Evolutionary conservation across 2,113 vertebrate genomes (phyloP), one percentile per base, ranked within the genome.

Genomic region (Brachyistius frenatus): DNA sequence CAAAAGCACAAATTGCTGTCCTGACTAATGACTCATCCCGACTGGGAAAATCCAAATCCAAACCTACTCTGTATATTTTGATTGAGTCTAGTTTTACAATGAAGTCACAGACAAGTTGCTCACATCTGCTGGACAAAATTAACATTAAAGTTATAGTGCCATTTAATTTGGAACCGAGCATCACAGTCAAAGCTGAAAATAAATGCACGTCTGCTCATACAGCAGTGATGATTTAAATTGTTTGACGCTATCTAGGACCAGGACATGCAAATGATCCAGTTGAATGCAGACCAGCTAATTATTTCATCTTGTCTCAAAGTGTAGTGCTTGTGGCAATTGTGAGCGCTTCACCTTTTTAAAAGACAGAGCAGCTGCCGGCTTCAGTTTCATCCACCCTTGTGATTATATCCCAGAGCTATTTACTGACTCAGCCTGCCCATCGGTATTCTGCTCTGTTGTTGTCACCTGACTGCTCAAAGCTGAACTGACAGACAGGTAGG

Each of bases 401-500:
- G 63, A 76, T 61, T 52, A 65, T 65, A 49, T 86, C 66, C n/a
- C 55, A 53, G 36, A 80, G 68, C 66, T 46, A 3, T 71, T 83
- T 65, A 76, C 73, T 60, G 65, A 52, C 72, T 84, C 72, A 62
- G 65, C 36, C 70, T 46, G 53, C 50, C 61, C 52, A 62, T 87
- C 31, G 13, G 56, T 44, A 63, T 78, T 68, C 68, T 74, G 61
- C 55, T 5, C n/a, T 35, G 62, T n/a, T 32, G 49, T 33, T 70
- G 61, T 83, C 81, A 78, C 52, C 76, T 68, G 72, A 77, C 72
- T 78, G 78, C 68, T 67, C 47, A 13, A 33, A 69, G 69, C 66
- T 30, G 36, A 60, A 23, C 72, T 72, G 76, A 62, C 68, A 39
- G 79, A 71, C 64, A 61, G 66, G 68, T 44, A 67, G 64, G 52